phyloP scores from a whole-genome alignment of 2,888 invertebrate species.

The Apocheima hispidaria region DNA sequence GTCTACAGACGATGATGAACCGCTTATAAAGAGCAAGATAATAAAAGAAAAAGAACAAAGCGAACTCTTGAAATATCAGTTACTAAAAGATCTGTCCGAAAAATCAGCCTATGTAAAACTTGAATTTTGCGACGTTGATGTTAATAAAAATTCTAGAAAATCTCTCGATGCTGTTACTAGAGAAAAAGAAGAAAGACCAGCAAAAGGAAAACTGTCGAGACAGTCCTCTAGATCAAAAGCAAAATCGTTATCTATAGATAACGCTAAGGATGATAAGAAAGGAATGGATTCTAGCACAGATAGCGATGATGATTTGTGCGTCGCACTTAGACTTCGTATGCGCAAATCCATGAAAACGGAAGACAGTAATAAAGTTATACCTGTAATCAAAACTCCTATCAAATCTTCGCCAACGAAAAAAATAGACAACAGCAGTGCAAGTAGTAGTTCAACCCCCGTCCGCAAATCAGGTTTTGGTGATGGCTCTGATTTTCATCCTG shows the following conservation, averaged over 20 bases:
- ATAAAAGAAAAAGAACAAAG: constrained; percentile 74
- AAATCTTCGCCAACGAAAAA: constrained; percentile 72
- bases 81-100: constrained; percentile 78
- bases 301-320: constrained; percentile 73
- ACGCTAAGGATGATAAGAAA: constrained; percentile 68
- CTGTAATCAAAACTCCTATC: constrained; percentile 62
- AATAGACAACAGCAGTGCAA: constrained; percentile 66
- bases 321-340: constrained; percentile 74
- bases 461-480: constrained; percentile 89
- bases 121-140: constrained; percentile 80
- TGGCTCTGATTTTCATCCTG: constrained; percentile 90
- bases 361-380: constrained; percentile 57
- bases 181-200: constrained; percentile 68
- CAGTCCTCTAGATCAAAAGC: constrained; percentile 64
- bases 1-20: constrained; percentile 78
- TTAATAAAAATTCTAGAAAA: constrained; percentile 73
- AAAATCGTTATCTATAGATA: constrained; percentile 65
- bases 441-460: constrained; percentile 69
- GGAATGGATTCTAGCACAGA: constrained; percentile 71
- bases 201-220: constrained; percentile 63
- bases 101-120: constrained; percentile 81
- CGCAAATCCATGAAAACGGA: constrained; percentile 83
- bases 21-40: constrained; percentile 76
- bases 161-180: constrained; percentile 67
- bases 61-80: constrained; percentile 72